Base-by-base conservation (phyloP, 2,888 invertebrate genomes). In the Pimpla rufipes region DNA sequence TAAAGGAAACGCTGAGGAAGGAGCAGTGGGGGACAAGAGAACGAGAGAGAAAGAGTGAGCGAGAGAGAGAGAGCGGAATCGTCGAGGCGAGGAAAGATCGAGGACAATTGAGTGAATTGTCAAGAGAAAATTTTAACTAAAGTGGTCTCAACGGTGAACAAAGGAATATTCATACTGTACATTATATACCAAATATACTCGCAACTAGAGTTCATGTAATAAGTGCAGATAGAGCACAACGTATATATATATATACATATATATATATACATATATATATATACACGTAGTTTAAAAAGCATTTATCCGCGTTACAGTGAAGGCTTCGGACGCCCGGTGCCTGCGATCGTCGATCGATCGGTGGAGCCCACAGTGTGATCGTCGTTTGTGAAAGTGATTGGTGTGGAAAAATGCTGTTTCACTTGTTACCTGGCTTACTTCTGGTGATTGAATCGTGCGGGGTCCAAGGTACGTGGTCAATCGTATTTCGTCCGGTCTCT, bases 401-500 rank as follows among this genome's bases (percentile, higher is more conserved):
- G 57, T 78, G 84, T 81, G 88, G 88, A 89, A 91, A 90, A 90
- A 91, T 91, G 91, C 88, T 90, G 90, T 88, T 91, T 89, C 89
- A 88, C 84, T 88, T 90, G 87, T 83, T 90, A 84, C 85, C 89
- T 88, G 90, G 89, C 85, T 88, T 90, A 86, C 87, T 90, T 78
- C 85, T 91, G 88, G 86, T 87, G 85, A 89, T 90, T 87, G 88
- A 90, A 87, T 89, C 88, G 86, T 89, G 88, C 85, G 88, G 89
- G 83, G 90, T 89, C 83, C 90, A 90, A 90, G 91, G 91, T 91
- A 90, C 83, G 88, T 80, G 55, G 8, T 23, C 55, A 52, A 52
- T 42, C 8, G 18, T 59, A 35, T 37, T 16, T 35, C 59, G 35
- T 16, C 59, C 29, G 35, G 13, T n/a, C 35, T 29, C 13, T 42